phyloP scores from a whole-genome alignment of 2,797 vertebrate genomes.

The Premnoplex brunnescens region DNA sequence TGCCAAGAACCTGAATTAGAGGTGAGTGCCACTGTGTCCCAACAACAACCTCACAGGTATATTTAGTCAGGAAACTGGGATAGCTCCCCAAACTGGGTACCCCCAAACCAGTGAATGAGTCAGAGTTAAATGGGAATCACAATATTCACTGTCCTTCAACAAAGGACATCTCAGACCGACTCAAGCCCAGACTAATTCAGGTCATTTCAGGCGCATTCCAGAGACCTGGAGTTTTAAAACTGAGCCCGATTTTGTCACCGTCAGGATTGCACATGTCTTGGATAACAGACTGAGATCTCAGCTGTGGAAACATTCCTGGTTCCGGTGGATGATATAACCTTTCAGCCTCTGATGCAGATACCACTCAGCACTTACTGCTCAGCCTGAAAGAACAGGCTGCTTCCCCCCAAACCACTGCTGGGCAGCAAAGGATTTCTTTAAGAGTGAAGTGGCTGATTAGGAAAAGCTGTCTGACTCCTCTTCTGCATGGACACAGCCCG shows the following conservation, averaged over 20 bases:
- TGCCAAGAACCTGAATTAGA: background rate
- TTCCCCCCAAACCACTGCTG: background rate
- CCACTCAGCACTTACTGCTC: background rate
- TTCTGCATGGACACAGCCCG: background rate
- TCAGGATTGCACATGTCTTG: background rate
- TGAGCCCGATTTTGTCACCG: background rate
- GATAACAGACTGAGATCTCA: background rate
- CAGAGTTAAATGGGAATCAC: background rate
- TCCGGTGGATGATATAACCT: background rate
- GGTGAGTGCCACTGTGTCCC: background rate
- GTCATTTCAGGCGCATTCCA: accelerated
- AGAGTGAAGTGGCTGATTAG: background rate
- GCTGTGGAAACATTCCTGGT: background rate
- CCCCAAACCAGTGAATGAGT: background rate
- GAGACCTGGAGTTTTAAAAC: background rate
- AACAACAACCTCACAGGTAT: background rate
- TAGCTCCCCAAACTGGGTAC: background rate
- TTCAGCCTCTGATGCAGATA: background rate
- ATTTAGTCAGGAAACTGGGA: background rate
- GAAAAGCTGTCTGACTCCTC: background rate
- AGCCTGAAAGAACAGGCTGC: background rate
- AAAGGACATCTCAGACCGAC: background rate
- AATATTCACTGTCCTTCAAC: background rate
- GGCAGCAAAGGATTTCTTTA: background rate
- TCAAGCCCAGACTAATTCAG: background rate